Base-by-base conservation (phyloP, 2,888 invertebrate genomes). In the Acrobasis consociella region DNA sequence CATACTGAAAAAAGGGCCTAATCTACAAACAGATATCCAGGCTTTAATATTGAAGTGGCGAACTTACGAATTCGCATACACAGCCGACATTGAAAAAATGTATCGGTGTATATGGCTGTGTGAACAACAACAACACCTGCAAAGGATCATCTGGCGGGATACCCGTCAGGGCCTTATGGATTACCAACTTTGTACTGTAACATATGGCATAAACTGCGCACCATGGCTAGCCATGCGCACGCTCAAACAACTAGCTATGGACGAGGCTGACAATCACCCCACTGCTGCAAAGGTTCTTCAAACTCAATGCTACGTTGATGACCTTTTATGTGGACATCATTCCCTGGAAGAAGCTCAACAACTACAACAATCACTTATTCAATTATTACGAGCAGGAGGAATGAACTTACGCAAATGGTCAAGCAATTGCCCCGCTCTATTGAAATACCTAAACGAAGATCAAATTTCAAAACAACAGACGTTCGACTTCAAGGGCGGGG, bases 391-490 rank as follows among this genome's bases (percentile, higher is more conserved):
- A 49, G 16, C 62, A 5, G 62, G 62, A 10, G 62, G 67, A 11
- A 64, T 67, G 15, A 49, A 64, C 15, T 16, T 64, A 16, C 58
- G 67, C 10, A 67, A 67, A 50, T 67, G 67, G 67, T 16, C 60
- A 16, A 15, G 42, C 2, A 56, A 56, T n/a, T n/a, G n/a, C n/a
- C n/a, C n/a, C n/a, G n/a, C n/a, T n/a, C n/a, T n/a, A n/a, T n/a
- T n/a, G n/a, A n/a, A n/a, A n/a, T n/a, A n/a, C n/a, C n/a, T n/a
- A n/a, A n/a, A n/a, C n/a, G 39, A 56, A 13, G 17, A 56, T 11
- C 5, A 42, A 16, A 11, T 56, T 17, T 55, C 39, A 15, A 16
- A 56, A 38, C 16, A 39, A 11, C 15, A 55, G n/a, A 39, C 42
- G 15, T 56, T 38, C 38, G 42, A 5, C 16, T 56, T 56, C 16